Evolutionary conservation across 2,888 invertebrate genomes (phyloP).

Genomic region (Ophion slaviceki): DNA sequence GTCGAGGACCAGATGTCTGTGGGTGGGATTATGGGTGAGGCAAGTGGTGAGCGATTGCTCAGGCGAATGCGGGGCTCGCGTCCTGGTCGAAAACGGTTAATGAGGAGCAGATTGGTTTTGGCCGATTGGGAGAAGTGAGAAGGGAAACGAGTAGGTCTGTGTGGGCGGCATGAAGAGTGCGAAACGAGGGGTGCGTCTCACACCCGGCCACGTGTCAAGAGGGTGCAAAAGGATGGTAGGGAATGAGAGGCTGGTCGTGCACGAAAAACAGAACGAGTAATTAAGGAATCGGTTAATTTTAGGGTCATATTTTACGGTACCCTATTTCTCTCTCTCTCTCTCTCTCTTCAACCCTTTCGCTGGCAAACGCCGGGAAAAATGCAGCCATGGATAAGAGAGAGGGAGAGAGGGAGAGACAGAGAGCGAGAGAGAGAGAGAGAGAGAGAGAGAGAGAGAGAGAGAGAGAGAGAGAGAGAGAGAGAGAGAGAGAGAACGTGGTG

Average conservation of each 20-base stretch:
- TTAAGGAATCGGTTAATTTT: conserved; percentile 82
- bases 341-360: conserved; percentile 57
- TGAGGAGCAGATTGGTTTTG: conserved; percentile 74
- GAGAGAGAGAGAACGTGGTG: conserved; percentile 18
- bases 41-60: conserved; percentile 45
- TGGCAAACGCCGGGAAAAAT: conserved; percentile 32
- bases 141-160: conserved; percentile 16
- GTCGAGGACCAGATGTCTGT: not conserved
- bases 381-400: conserved; percentile 21
- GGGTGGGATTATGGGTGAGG: conserved; percentile 25
- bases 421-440: conserved; percentile 30
- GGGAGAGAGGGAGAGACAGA: conserved; percentile 29
- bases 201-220: conserved; percentile 59
- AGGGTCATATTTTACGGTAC: conserved; percentile 79
- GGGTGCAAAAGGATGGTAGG: conserved; percentile 57
- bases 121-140: conserved; percentile 35
- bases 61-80: conserved; percentile 34
- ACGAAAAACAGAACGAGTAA: conserved; percentile 78
- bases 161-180: conserved; percentile 46
- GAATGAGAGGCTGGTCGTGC: conserved; percentile 58
- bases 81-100: conserved; percentile 70
- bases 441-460: conserved; percentile 38
- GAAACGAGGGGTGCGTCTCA: conserved; percentile 57
- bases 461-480: conserved; percentile 32
- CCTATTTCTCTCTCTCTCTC: conserved; percentile 44